phyloP scores from a whole-genome alignment of 2,888 invertebrate species.

The Neoaliturus tenellus region DNA sequence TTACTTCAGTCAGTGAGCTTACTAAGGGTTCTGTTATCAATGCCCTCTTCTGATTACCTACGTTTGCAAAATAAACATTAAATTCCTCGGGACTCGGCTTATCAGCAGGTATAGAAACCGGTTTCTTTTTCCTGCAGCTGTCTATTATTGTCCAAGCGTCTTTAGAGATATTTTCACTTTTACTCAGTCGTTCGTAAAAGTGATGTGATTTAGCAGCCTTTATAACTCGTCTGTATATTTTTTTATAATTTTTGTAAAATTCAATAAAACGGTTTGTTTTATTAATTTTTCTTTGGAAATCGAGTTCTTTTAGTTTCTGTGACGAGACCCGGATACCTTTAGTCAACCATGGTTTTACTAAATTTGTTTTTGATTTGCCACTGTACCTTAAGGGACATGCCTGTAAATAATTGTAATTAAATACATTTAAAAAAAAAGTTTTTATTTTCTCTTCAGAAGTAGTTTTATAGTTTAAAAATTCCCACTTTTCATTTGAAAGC shows the following conservation, averaged over 20 bases:
- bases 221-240: not conserved
- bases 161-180: not conserved
- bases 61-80: not conserved
- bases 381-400: not conserved
- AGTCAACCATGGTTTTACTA: constrained; percentile 1
- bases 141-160: constrained; percentile 26
- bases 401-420: not conserved
- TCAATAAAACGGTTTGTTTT: not conserved
- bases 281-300: constrained; percentile 13
- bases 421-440: not conserved
- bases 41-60: not conserved
- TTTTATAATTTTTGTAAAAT: constrained; percentile 4
- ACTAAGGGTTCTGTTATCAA: constrained; percentile 9
- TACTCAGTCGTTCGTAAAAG: not conserved
- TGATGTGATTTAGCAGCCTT: not conserved
- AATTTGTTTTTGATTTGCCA: not conserved
- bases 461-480: not conserved
- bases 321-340: not conserved
- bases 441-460: not conserved
- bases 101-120: not conserved
- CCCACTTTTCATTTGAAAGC: not conserved
- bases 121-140: not conserved
- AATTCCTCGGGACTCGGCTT: not conserved
- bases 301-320: not conserved
- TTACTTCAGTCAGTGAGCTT: too few species aligned